These are phyloP conservation scores for Laticauda colubrina DNA, from an alignment of 2,113 vertebrate species.

Conservation along the genomic window DNA sequence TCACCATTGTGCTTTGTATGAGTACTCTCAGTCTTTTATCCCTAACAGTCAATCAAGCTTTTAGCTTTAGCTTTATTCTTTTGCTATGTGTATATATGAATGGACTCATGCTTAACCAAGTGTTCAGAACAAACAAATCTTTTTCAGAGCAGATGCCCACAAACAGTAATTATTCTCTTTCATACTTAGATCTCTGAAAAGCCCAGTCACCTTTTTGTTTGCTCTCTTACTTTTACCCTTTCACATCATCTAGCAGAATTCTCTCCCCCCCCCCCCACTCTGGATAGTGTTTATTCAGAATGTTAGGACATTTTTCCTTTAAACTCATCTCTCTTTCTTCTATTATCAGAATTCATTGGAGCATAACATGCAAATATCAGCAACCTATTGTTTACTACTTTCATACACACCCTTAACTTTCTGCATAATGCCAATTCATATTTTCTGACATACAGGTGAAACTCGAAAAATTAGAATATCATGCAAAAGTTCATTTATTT, in stretches of 20 bases:
- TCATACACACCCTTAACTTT: neutral
- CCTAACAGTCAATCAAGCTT: neutral
- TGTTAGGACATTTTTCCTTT: neutral
- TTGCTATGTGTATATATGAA: neutral
- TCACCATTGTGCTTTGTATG: neutral
- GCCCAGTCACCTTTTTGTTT: neutral
- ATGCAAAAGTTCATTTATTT: too few species aligned
- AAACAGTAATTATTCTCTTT: neutral
- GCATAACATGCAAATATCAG: neutral
- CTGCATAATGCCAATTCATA: neutral
- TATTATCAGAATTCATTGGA: neutral
- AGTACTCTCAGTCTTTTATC: neutral
- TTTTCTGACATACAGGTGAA: neutral
- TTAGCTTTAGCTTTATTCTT: neutral
- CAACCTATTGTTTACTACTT: neutral
- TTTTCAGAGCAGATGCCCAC: neutral
- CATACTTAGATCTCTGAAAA: neutral
- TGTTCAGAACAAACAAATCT: neutral
- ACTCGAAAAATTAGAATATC: too few species aligned
- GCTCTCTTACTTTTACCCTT: neutral
- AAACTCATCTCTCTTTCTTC: neutral
- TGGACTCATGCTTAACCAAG: neutral
- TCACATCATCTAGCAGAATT: neutral
- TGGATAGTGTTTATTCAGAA: neutral
- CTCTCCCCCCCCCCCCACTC: fast-evolving